Evolutionary conservation across 2,113 vertebrate species (phyloP), one percentile per base, ranked within the genome.

Genomic region (Callaeas wilsoni): DNA sequence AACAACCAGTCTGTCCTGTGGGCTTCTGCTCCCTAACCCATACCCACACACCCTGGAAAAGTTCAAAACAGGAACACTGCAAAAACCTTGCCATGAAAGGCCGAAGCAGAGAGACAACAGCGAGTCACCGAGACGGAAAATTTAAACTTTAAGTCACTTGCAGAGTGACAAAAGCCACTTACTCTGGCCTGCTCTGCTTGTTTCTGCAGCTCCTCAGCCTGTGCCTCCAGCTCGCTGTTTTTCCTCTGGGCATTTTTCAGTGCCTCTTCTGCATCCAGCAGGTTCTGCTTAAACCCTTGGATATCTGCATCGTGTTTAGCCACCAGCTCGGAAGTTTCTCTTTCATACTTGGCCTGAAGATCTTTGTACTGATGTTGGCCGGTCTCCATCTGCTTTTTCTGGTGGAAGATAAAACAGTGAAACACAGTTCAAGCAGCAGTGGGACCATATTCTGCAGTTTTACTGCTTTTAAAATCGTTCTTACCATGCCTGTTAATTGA

Each of bases 181-280:
- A 99, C 99, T 97, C 97, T 97, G 92, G 97, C 98, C 82, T 98
- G 97, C 69, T 99, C 98, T 3, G 98, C 98, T 82, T 98, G 98
- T 16, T 95, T 95, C 81, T 97, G 98, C 95, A 99, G 97, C 79
- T 99, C 98, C 57, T 98, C 98, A 44, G 98, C 90, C 90, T 97
- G 95, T 84, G 97, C 98, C 94, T 98, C 94, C 77, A 99, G 92
- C 77, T 98, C 95, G 7, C 70, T 84, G 39, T 96, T 98, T 75
- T 97, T 97, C 77, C 97, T 96, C 13, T 96, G 97, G 12, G 98
- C 97, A 5, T 69, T 91, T 33, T 96, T 87, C 76, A 99, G 98
- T 20, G 97, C 97, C 84, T 98, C 96, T 60, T 98, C 97, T 13
- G 98, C 88, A 62, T 97, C 95, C 93, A 96, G 71, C 60, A 98